These are phyloP conservation scores for Phrynosoma blainvillii DNA, from an alignment of 2,113 vertebrate genomes.

Conservation along the genomic window DNA sequence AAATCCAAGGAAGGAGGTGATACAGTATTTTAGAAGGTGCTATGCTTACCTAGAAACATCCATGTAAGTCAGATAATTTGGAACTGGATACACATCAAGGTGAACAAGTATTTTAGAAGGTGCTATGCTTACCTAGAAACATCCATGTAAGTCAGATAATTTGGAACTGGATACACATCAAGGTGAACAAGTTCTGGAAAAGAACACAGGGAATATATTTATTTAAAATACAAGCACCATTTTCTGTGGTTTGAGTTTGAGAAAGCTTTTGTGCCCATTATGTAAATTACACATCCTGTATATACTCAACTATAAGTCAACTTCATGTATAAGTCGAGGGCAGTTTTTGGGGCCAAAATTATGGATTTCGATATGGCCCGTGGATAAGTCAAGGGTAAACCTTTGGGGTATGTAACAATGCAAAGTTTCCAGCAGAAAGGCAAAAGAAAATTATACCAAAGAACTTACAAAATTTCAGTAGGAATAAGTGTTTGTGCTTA, in stretches of 20 bases:
- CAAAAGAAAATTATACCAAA: too few relatives aligned
- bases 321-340: too few relatives aligned
- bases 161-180: conserved; percentile 90
- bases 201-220: conserved; percentile 35
- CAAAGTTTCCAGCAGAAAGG: too few relatives aligned
- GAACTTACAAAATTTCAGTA: too few relatives aligned
- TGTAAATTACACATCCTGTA: neutral
- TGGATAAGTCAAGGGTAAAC: too few relatives aligned
- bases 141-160: conserved; percentile 91
- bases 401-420: too few relatives aligned
- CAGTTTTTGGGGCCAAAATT: too few relatives aligned
- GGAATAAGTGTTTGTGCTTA: too few relatives aligned
- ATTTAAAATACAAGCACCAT: neutral
- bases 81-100: conserved; percentile 90
- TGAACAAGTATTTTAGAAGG: conserved; percentile 74
- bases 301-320: neutral
- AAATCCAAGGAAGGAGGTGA: neutral
- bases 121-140: conserved; percentile 88
- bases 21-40: neutral
- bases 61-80: conserved; percentile 89
- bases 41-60: conserved; percentile 92
- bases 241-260: neutral
- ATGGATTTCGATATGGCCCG: too few relatives aligned
- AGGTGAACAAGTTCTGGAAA: conserved; percentile 88
- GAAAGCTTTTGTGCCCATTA: neutral